Conservation (phyloP, 1,140 invertebrate species). For the Ridgeia piscesae region DNA sequence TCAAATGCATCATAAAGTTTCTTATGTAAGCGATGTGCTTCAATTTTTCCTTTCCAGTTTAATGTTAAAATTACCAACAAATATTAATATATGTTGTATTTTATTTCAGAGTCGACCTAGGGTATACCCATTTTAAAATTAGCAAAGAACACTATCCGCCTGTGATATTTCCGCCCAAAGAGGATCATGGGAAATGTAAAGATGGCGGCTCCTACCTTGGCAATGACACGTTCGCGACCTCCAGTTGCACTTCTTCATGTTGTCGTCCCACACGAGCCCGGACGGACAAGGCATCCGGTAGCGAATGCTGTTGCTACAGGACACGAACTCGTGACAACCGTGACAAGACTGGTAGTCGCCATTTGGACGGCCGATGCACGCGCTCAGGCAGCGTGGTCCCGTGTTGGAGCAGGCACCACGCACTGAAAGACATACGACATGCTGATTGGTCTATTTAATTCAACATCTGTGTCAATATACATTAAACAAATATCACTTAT, state of each 20-base stretch:
- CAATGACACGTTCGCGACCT: not conserved
- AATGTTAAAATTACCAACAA: too few species aligned
- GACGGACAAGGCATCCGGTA: conserved; percentile 13
- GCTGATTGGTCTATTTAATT: not conserved
- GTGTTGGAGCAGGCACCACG: not conserved
- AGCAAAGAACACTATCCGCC: not conserved
- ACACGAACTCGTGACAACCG: conserved; percentile 31
- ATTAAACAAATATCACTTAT: too few species aligned
- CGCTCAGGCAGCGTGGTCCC: conserved; percentile 71
- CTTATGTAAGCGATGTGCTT: too few species aligned
- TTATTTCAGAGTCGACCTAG: too few species aligned
- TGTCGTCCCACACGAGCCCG: not conserved
- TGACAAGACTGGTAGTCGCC: conserved; percentile 36
- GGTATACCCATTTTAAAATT: too few species aligned
- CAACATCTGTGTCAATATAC: too few species aligned
- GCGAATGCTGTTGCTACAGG: conserved; percentile 30
- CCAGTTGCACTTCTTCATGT: not conserved
- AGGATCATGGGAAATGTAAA: not conserved
- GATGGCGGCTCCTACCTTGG: not conserved
- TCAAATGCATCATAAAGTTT: too few species aligned
- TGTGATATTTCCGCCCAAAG: not conserved
- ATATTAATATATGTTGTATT: too few species aligned
- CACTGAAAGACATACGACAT: not conserved
- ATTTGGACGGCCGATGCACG: conserved; percentile 66
- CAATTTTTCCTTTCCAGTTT: too few species aligned